These are phyloP conservation scores for Dasyurus viverrinus DNA, from an alignment of 2,113 vertebrate genomes.

Conservation along the genomic window DNA sequence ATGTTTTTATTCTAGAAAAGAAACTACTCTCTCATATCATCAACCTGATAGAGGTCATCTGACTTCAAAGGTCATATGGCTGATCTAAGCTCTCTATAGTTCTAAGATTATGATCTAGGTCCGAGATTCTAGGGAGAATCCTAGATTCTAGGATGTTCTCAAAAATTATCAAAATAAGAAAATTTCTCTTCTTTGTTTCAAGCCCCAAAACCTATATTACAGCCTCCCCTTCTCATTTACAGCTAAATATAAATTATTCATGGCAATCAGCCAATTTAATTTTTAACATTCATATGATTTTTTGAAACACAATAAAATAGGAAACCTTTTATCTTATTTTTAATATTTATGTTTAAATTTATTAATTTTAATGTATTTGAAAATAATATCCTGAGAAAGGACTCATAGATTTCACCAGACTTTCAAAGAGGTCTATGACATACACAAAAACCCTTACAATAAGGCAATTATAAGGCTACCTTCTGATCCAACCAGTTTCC, in stretches of 20 bases:
- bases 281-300: neutral
- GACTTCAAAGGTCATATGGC: neutral
- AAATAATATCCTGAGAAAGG: neutral
- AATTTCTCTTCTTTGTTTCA: neutral
- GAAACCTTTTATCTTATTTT: neutral
- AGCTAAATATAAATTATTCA: neutral
- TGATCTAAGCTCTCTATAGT: neutral
- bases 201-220: neutral
- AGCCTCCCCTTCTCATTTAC: neutral
- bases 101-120: neutral
- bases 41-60: neutral
- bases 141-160: neutral
- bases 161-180: neutral
- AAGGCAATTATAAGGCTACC: neutral
- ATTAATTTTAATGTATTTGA: neutral
- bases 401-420: neutral
- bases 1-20: neutral
- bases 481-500: neutral
- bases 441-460: neutral
- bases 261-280: neutral
- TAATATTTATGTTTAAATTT: neutral
- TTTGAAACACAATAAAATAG: neutral
- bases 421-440: neutral
- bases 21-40: neutral
- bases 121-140: too few species aligned